Evolutionary conservation across 2,888 invertebrate genomes (phyloP), one percentile per base, ranked within the genome.

Genomic region (Pollenia angustigena): DNA sequence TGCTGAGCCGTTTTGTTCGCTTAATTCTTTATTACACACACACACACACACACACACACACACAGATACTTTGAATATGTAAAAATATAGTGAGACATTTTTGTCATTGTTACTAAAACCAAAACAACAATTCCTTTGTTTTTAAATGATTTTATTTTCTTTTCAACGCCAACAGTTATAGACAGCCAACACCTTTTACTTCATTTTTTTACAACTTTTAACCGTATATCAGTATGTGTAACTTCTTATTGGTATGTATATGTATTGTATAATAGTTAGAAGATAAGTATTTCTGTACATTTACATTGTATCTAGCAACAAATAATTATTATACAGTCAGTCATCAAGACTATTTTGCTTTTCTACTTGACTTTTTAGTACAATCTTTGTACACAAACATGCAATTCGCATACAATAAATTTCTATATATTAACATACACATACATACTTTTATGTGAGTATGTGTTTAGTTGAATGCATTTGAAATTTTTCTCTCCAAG

Each of bases 311-410:
- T 32, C 4, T 32, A 56, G 60, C 66, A 58, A 71, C 18, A 78
- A 74, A 79, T 80, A 86, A 83, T 80, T 82, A 75, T 76, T 79
- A 75, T 85, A 68, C 68, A 85, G 56, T 46, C 75, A 83, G 69
- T 86, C 76, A 85, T 76, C 72, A 85, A 66, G 75, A 71, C 64
- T 54, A 18, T 48, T 58, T 42, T 69, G 44, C 44, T 78, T 46
- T 52, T 18, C 11, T 60, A 12, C 6, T 60, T 74, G 74, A 14
- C 12, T 50, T n/a, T 40, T n/a, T 50, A 50, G 18, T 74, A 52
- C 14, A 74, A 75, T 60, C 16, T 44, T 64, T 8, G 62, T 62
- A 46, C 52, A 50, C 12, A 23, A 23, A 32, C 32, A 32, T 32
- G 6, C 32, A 32, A 32, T 42, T 62, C 62, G 50, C 40, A 74